Percentiles rank a stretch among this genome's conserved stretches.
Conservation (phyloP, 2,888 invertebrate genomes). For the Lithophane ornitopus region DNA sequence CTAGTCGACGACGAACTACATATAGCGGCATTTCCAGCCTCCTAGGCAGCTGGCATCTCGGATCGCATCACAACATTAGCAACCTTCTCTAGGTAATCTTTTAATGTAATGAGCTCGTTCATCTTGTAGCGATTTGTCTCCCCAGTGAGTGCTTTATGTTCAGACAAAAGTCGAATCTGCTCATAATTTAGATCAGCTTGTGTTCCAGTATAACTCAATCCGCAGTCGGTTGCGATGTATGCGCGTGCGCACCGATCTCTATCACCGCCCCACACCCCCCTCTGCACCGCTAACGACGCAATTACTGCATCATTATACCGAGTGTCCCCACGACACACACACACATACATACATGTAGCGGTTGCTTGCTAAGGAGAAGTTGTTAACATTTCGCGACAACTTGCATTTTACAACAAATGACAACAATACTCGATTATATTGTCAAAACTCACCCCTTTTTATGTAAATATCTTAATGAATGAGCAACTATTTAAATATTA, state of each 20-base stretch:
- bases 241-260: constrained; percentile 49
- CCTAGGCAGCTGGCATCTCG: not conserved
- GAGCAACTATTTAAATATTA: not conserved
- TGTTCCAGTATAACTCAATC: constrained; percentile 16
- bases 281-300: constrained; percentile 34
- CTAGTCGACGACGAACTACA: too few relatives aligned
- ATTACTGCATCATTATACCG: constrained; percentile 55
- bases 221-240: constrained; percentile 11
- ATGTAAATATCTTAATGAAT: constrained; percentile 1
- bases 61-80: constrained; percentile 1
- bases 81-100: not conserved
- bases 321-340: constrained; percentile 37
- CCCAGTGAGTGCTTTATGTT: constrained; percentile 21
- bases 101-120: not conserved
- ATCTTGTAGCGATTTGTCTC: constrained; percentile 35
- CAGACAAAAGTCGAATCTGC: constrained; percentile 6
- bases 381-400: constrained; percentile 34
- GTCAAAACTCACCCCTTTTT: constrained; percentile 9
- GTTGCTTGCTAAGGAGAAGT: not conserved
- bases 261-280: constrained; percentile 18
- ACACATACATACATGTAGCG: constrained; percentile 7
- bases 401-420: constrained; percentile 15
- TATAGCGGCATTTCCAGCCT: not conserved
- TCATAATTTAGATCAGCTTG: constrained; percentile 29
- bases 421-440: constrained; percentile 14